Base-by-base conservation (phyloP, 2,888 invertebrate species). In the Callyntrura guangdongensis region DNA sequence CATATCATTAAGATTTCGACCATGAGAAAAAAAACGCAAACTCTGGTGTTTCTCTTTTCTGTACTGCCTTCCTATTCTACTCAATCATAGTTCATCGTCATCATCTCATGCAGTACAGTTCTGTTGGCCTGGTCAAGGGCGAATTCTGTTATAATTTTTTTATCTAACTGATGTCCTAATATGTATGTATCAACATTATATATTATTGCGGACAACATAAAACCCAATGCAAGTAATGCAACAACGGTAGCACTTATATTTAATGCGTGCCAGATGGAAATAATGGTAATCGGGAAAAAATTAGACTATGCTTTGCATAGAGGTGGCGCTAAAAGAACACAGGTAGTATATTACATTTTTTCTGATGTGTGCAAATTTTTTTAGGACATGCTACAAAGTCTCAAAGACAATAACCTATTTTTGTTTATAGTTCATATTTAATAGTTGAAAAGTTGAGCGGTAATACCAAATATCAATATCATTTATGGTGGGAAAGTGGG, bases 71-170 rank as follows among this genome's bases (percentile, higher is more conserved):
- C 25, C 49, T 53, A 14, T 53, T 53, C 53, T 25, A 2, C 17
- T 74, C 47, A n/a, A 53, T 77, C 72, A 47, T 77, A 77, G 53
- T 49, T 77, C 77, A 53, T 53, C 72, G 20, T 25, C 20, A 36
- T 25, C 69, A 74, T 17, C 45, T 20, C n/a, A n/a, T n/a, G n/a
- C n/a, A n/a, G 11, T 47, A 47, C 47, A 45, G 77, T n/a, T 8
- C 25, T 77, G 53, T 45, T 81, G 61, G 81, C 81, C 81, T 81
- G 81, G 81, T 81, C 81, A 81, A 81, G 81, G 81, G 81, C 61
- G 61, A 17, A 47, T 69, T 4, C 12, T n/a, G n/a, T 72, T 45
- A 47, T 36, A 36, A 67, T 27, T 67, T 8, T 22, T n/a, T 22
- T 67, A 72, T 72, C 20, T 72, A 45, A n/a, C 72, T n/a, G n/a